Percentiles rank a stretch among this genome's conserved stretches.
phyloP scores from a whole-genome alignment of 2,888 invertebrate species.

The Ischnus inquisitorius region DNA sequence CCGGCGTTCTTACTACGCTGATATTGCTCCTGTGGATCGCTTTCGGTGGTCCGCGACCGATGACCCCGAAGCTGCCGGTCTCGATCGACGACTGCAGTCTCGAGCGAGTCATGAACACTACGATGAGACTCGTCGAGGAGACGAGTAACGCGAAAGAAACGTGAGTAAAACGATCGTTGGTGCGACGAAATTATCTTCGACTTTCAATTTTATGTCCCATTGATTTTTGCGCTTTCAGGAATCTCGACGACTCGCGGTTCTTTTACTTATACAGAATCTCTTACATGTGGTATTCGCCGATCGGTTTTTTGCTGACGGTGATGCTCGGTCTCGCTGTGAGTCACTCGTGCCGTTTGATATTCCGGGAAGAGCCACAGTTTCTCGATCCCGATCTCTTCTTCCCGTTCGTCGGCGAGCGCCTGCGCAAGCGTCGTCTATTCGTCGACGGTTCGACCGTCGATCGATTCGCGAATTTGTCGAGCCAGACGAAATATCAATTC shows the following conservation, averaged over 20 bases:
- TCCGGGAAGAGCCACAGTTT: conserved; percentile 43
- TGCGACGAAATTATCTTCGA: background rate
- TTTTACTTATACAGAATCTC: conserved; percentile 81
- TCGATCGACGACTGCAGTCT: conserved; percentile 87
- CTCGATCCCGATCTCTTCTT: conserved; percentile 80
- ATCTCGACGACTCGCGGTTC: conserved; percentile 68
- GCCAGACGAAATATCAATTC: conserved; percentile 72
- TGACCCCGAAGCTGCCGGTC: conserved; percentile 87
- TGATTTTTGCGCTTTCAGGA: conserved; percentile 58
- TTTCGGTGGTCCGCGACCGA: conserved; percentile 92
- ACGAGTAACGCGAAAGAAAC: background rate
- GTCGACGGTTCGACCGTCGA: background rate
- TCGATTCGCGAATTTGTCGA: conserved; percentile 17
- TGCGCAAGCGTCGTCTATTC: conserved; percentile 69
- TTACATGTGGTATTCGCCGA: conserved; percentile 95
- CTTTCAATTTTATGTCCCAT: background rate
- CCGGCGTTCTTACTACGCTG: conserved; percentile 89
- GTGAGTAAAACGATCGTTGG: background rate
- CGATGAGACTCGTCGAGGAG: conserved; percentile 6
- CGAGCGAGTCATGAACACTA: conserved; percentile 23
- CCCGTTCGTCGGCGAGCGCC: conserved; percentile 76
- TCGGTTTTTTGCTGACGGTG: conserved; percentile 91
- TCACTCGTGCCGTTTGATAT: conserved; percentile 66
- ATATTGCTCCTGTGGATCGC: conserved; percentile 93
- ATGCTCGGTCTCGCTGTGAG: conserved; percentile 89